Conservation (phyloP, 2,113 vertebrate genomes). For the Pheucticus melanocephalus region DNA sequence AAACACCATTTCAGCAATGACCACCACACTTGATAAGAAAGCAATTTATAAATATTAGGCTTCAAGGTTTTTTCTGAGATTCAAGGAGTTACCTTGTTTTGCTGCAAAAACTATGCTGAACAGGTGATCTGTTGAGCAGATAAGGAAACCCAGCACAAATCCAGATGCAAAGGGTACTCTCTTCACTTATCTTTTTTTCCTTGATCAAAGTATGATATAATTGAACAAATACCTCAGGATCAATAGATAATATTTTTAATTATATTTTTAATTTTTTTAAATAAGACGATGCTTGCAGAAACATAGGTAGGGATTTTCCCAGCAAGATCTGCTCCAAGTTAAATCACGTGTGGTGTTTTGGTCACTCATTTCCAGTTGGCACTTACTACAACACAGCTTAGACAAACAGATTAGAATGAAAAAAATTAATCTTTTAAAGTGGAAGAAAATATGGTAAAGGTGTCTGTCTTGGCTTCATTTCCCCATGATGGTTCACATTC, state of each 20-base stretch:
- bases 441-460: not conserved
- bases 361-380: not conserved
- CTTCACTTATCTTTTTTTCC: not conserved
- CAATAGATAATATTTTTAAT: not conserved
- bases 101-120: not conserved
- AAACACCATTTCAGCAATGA: not conserved
- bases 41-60: not conserved
- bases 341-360: not conserved
- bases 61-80: not conserved
- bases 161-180: not conserved
- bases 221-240: not conserved
- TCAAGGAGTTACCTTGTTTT: not conserved
- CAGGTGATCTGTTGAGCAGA: not conserved
- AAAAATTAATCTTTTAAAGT: not conserved
- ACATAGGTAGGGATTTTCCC: not conserved
- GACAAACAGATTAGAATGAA: not conserved
- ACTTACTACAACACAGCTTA: not conserved
- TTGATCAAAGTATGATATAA: not conserved
- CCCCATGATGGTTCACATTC: not conserved
- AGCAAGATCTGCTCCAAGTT: not conserved
- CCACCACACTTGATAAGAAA: not conserved
- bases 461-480: not conserved
- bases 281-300: not conserved
- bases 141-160: not conserved
- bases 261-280: fast-evolving